Evolutionary conservation across 2,113 vertebrate species (phyloP).

Genomic region (Thamnophis sirtalis): DNA sequence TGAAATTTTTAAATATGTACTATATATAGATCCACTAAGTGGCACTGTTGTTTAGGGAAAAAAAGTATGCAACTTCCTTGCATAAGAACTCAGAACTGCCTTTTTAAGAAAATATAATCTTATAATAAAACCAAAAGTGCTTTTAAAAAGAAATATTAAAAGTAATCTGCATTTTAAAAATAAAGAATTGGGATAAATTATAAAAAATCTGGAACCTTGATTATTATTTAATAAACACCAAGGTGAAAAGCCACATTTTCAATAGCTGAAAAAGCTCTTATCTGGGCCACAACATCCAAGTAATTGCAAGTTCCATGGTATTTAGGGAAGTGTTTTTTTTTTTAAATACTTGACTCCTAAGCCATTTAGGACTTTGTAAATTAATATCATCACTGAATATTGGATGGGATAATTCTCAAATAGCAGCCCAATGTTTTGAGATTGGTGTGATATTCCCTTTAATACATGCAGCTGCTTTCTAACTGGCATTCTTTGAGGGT

Average conservation of each 20-base stretch:
- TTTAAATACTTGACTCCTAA: not conserved
- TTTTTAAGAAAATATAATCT: not conserved
- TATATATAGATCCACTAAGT: conserved; percentile 60
- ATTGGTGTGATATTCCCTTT: not conserved
- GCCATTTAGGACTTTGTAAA: not conserved
- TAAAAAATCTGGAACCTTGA: not conserved
- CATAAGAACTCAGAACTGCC: not conserved
- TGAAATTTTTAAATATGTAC: conserved; percentile 38
- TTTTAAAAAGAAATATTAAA: not conserved
- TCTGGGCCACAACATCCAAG: not conserved
- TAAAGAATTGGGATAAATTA: not conserved
- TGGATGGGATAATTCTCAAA: not conserved
- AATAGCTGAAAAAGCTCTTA: not conserved
- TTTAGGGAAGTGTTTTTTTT: not conserved
- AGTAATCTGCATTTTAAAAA: not conserved
- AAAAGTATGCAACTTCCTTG: not conserved
- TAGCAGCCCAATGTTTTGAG: not conserved
- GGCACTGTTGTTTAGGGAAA: conserved; percentile 68
- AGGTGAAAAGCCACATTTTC: not conserved
- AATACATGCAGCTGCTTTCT: not conserved
- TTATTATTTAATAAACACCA: not conserved
- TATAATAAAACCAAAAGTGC: not conserved
- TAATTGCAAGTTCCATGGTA: not conserved
- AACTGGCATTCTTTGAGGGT: not conserved
- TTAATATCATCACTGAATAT: not conserved